phyloP scores from a whole-genome alignment of 1,140 invertebrate species.

The Physella acuta region DNA sequence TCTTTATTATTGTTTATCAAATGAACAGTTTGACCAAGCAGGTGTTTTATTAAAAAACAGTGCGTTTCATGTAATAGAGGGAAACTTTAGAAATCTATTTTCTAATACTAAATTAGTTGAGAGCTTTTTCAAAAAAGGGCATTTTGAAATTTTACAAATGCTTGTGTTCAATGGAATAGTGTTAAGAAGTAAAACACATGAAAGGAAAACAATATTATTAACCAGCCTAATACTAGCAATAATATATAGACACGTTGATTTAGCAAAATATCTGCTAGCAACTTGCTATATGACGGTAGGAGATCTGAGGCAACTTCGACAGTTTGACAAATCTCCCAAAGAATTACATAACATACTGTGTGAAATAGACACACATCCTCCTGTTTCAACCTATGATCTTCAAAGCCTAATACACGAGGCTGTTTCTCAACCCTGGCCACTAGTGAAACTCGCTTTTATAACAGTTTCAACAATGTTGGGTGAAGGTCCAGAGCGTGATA shows the following conservation, averaged over 20 bases:
- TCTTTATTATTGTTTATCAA: no score
- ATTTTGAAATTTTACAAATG: not conserved
- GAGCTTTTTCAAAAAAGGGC: not conserved
- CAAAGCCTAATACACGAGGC: not conserved
- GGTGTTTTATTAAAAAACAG: not conserved
- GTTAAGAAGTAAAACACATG: no score
- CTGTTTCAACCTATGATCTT: not conserved
- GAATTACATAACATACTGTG: not conserved
- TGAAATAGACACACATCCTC: not conserved
- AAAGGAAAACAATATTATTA: not conserved
- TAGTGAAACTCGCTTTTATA: no score
- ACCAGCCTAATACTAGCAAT: not conserved
- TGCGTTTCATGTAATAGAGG: not conserved
- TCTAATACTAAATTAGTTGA: not conserved
- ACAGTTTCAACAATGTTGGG: no score
- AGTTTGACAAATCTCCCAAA: not conserved
- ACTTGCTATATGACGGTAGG: not conserved
- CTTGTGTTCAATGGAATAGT: not conserved
- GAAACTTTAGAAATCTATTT: not conserved
- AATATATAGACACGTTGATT: not conserved
- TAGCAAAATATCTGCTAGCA: not conserved
- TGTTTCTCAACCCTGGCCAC: not conserved
- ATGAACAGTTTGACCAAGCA: not conserved
- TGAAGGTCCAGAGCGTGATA: not conserved
- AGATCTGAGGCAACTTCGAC: not conserved